Evolutionary conservation across 2,888 invertebrate species (phyloP).

Genomic region (Atethmia centrago): DNA sequence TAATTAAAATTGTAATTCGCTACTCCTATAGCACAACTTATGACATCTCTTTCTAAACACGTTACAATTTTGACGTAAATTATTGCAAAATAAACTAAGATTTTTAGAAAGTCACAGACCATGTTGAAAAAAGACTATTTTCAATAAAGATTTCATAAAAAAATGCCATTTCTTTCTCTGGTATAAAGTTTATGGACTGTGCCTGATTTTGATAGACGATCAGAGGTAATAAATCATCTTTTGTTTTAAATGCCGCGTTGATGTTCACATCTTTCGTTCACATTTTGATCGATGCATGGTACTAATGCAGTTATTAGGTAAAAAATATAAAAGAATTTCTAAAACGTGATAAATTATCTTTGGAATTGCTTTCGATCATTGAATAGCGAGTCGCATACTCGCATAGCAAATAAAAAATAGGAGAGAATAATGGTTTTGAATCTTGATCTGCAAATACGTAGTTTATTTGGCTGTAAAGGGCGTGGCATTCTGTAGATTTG

Average conservation of each 20-base stretch:
- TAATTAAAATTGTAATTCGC: slow-evolving; percentile 78
- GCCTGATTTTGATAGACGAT: slow-evolving; percentile 37
- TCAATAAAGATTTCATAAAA: slow-evolving; percentile 9
- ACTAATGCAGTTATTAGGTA: slow-evolving; percentile 48
- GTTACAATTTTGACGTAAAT: slow-evolving; percentile 45
- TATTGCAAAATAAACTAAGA: slow-evolving; percentile 40
- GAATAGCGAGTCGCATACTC: not conserved
- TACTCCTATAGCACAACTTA: slow-evolving; percentile 73
- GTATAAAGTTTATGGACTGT: slow-evolving; percentile 19
- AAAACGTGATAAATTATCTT: slow-evolving; percentile 34
- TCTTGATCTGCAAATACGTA: too few relatives aligned
- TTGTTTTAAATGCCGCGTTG: slow-evolving; percentile 68
- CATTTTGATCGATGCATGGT: slow-evolving; percentile 68
- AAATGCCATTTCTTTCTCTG: slow-evolving; percentile 12
- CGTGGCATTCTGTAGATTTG: too few relatives aligned
- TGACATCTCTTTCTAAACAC: slow-evolving; percentile 58
- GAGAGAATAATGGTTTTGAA: not conserved
- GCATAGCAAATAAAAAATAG: not conserved
- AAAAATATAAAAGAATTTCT: slow-evolving; percentile 17
- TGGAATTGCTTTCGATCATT: slow-evolving; percentile 9
- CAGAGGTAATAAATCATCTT: slow-evolving; percentile 72
- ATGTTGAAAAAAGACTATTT: slow-evolving; percentile 18
- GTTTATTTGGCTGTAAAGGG: too few relatives aligned
- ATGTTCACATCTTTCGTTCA: slow-evolving; percentile 50
- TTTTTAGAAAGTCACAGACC: slow-evolving; percentile 18